These are phyloP conservation scores for Drosophila falleni DNA, from an alignment of 2,888 invertebrate genomes.

Conservation along the genomic window DNA sequence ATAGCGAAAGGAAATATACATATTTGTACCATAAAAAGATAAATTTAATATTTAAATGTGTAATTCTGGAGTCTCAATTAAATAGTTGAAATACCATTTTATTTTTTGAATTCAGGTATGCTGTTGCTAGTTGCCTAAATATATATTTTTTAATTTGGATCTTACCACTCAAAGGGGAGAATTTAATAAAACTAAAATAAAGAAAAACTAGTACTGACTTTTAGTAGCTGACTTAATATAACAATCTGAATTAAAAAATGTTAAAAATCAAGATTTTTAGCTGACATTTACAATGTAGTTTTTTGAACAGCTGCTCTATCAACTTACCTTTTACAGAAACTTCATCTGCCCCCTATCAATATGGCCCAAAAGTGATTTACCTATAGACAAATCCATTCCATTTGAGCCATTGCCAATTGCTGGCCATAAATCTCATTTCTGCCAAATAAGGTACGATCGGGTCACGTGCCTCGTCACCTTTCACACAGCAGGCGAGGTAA, in stretches of 20 bases:
- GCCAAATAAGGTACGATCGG: conserved; percentile 43
- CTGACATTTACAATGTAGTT: conserved; percentile 4
- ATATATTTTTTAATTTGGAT: no score
- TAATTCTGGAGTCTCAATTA: neutral
- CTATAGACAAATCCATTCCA: conserved; percentile 11
- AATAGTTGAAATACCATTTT: neutral
- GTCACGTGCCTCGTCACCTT: conserved; percentile 49
- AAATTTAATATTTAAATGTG: neutral
- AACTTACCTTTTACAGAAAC: neutral
- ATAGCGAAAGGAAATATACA: neutral
- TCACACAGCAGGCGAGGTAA: conserved; percentile 38
- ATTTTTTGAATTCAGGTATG: neutral
- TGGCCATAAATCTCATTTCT: conserved; percentile 37
- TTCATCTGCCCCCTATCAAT: conserved; percentile 25
- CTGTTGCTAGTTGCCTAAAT: no score
- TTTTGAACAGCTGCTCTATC: neutral
- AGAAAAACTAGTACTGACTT: no score
- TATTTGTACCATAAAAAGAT: neutral
- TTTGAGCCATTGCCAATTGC: conserved; percentile 23
- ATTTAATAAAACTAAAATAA: no score
- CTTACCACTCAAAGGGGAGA: no score
- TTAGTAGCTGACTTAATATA: no score
- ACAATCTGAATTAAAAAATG: no score
- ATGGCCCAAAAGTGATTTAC: conserved; percentile 5
- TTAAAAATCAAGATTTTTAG: neutral